Evolutionary conservation across 53 echinoderm and acorn worm species (phyloP), one percentile per base, ranked within the genome.

Genomic region (Stichopus horrens): DNA sequence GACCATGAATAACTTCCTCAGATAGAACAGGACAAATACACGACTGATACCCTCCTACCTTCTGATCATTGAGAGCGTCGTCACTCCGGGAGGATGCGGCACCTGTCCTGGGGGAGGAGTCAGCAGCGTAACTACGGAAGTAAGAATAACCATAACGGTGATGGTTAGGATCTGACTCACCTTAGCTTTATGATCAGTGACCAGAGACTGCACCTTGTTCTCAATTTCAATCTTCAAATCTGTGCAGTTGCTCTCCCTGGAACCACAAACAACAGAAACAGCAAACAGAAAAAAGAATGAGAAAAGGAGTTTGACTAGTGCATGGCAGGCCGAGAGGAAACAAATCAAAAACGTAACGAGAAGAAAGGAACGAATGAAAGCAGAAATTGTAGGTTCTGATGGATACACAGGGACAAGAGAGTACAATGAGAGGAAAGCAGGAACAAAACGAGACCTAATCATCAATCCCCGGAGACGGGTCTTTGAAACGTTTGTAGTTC

Each of bases 201-300:
- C 98, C 73, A 95, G 90, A 20, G 98, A 95, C 87, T 97, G 95
- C 18, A 97, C 98, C 85, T 94, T 94, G 79, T 78, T 88, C 90
- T 97, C 98, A 20, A 94, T 97, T 83, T 97, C 98, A 58, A 96
- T 94, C 89, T 97, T 97, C 82, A 97, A 88, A 86, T 97, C 98
- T 20, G 90, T 54, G 80, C 98, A 97, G 93, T 95, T 97, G 86
- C 95, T 95, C 77, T 97, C 98, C 73, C 98, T 97, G 92, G 68
- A 90, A 87, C 23, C 60, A 74, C 52, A 68, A 74, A 91, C 57
- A 79, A 57, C 55, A 67, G 21, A 58, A 83, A 63, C 37, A 58
- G 83, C 83, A 85, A 79, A 63, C 65, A 85, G 59, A 85, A 85
- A 79, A 19, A 67, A 76, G 8, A 76, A 51, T 53, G 52, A 76